These are phyloP conservation scores for Solea senegalensis DNA, from an alignment of 2,113 vertebrate genomes.

Conservation along the genomic window DNA sequence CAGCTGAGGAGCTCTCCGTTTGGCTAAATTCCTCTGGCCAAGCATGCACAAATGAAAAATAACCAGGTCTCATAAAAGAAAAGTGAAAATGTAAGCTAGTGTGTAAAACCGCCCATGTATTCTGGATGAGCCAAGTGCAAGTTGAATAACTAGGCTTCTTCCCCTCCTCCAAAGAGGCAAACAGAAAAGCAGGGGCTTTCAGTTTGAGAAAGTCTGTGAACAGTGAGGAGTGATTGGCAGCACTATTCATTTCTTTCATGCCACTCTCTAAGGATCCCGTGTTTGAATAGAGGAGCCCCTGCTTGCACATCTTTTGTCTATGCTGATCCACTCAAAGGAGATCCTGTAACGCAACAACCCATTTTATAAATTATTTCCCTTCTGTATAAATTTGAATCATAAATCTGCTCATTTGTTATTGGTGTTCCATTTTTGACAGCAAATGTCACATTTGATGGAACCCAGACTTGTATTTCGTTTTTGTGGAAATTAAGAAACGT, in stretches of 20 bases:
- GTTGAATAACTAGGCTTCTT: constrained; percentile 7
- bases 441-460: neutral
- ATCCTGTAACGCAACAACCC: constrained; percentile 27
- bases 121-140: constrained; percentile 18
- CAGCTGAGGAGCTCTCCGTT: constrained; percentile 2
- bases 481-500: constrained; percentile 3
- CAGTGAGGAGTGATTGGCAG: constrained; percentile 75
- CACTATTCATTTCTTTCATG: constrained; percentile 74
- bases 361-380: constrained; percentile 10
- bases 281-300: constrained; percentile 57
- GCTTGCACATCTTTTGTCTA: constrained; percentile 61
- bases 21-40: neutral
- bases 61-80: neutral
- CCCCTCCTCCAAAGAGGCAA: constrained; percentile 57
- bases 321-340: constrained; percentile 23
- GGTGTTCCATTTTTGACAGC: neutral
- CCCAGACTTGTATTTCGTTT: constrained; percentile 2
- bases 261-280: constrained; percentile 56
- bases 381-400: constrained; percentile 12
- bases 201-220: constrained; percentile 61
- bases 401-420: neutral
- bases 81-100: neutral
- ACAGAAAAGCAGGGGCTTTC: constrained; percentile 61
- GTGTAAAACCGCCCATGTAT: constrained; percentile 14
- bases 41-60: constrained; percentile 1